A percentile compares a stretch with the other conserved stretches of the same genome.
These are phyloP conservation scores for Drosophila mayaguana DNA, from an alignment of 2,888 invertebrate genomes.

Conservation along the genomic window DNA sequence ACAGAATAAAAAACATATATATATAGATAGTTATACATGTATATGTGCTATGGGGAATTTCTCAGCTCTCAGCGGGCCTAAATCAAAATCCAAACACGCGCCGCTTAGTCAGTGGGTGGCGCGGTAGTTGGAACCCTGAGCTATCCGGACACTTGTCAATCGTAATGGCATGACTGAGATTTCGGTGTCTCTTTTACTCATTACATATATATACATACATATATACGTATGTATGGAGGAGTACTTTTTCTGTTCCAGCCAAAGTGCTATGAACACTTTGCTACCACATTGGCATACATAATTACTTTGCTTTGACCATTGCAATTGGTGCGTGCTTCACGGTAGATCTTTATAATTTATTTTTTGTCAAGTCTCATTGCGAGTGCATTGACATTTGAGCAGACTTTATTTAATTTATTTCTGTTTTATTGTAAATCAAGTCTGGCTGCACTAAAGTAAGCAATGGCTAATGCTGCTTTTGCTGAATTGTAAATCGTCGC, in stretches of 20 bases:
- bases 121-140: conserved; percentile 19
- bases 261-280: conserved; percentile 69
- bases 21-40: conserved; percentile 2
- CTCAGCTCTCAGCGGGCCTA: conserved; percentile 47
- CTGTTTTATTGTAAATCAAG: conserved; percentile 25
- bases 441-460: conserved; percentile 24
- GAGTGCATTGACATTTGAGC: conserved; percentile 56
- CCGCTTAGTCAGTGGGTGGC: conserved; percentile 65
- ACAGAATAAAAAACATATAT: conserved; percentile 9
- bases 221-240: not conserved
- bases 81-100: conserved; percentile 76
- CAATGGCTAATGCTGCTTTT: conserved; percentile 1
- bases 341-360: conserved; percentile 24
- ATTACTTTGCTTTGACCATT: conserved; percentile 59
- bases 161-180: conserved; percentile 64
- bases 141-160: conserved; percentile 29
- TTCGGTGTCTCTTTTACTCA: conserved; percentile 19
- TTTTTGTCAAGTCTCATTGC: conserved; percentile 2
- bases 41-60: conserved; percentile 20
- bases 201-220: not conserved
- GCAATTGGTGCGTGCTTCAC: conserved; percentile 52
- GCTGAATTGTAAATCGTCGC: not conserved
- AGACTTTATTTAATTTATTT: conserved; percentile 18
- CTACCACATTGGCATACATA: conserved; percentile 71
- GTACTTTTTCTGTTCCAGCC: conserved; percentile 15